These are phyloP conservation scores for Eidolon helvum DNA, from an alignment of 2,113 vertebrate species.

Conservation along the genomic window DNA sequence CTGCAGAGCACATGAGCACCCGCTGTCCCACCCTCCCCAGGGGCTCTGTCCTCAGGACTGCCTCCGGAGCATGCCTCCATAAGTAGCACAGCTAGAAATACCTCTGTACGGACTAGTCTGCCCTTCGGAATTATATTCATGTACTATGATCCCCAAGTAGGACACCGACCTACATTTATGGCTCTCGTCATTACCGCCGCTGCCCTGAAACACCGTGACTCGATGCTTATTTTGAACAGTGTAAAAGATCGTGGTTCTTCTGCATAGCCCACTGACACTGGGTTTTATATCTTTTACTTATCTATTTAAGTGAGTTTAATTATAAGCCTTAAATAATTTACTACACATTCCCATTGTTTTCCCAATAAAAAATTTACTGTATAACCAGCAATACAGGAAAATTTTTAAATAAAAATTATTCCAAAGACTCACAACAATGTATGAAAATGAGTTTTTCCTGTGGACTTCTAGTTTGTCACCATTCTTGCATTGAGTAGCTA, in stretches of 20 bases:
- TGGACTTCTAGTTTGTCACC: neutral
- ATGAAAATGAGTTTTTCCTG: neutral
- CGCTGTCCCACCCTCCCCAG: neutral
- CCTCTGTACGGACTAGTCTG: neutral
- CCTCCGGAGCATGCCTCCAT: neutral
- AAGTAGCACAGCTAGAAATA: neutral
- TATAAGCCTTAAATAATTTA: conserved; percentile 2
- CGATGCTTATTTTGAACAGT: neutral
- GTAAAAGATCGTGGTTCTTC: neutral
- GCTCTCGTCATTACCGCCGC: neutral
- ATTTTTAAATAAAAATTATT: neutral
- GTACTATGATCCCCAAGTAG: neutral
- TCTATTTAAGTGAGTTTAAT: neutral
- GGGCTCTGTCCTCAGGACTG: neutral
- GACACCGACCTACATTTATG: neutral
- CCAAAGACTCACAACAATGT: neutral
- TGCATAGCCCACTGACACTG: neutral
- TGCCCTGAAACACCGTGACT: neutral
- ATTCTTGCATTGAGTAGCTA: neutral
- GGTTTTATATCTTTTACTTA: neutral
- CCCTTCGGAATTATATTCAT: neutral
- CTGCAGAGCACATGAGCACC: neutral
- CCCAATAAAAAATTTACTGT: neutral
- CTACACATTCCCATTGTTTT: neutral
- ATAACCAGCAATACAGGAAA: neutral